A percentile compares a stretch with the other conserved stretches of the same genome.
Conservation (phyloP, 2,888 invertebrate genomes). For the Sarcophaga rosellei region DNA sequence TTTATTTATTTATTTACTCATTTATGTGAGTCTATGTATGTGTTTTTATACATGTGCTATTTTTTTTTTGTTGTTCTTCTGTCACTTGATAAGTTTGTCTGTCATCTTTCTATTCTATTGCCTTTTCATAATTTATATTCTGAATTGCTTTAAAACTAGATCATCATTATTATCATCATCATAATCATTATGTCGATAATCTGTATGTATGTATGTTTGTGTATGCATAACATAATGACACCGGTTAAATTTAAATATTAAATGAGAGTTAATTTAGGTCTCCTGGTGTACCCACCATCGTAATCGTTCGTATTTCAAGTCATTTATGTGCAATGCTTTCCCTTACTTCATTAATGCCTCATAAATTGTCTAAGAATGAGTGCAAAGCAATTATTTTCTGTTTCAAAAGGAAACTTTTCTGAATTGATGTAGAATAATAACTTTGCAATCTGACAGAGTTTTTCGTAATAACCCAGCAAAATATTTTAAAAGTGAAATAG, state of each 20-base stretch:
- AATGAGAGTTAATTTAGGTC: slow-evolving; percentile 46
- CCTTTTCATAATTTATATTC: neutral
- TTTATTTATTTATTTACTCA: slow-evolving; percentile 13
- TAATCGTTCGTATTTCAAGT: slow-evolving; percentile 26
- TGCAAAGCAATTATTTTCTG: slow-evolving; percentile 20
- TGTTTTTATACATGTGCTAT: neutral
- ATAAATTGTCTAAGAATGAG: slow-evolving; percentile 12
- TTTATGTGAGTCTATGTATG: slow-evolving; percentile 1
- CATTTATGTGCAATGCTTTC: neutral
- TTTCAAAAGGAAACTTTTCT: neutral
- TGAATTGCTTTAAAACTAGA: slow-evolving; percentile 39
- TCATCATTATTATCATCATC: slow-evolving; percentile 23
- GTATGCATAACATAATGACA: slow-evolving; percentile 36
- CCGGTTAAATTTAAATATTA: slow-evolving; percentile 28
- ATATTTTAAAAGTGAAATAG: no score
- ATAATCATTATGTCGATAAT: neutral
- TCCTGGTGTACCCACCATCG: neutral
- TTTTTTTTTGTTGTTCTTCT: neutral
- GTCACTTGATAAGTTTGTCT: neutral
- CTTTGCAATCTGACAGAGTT: neutral
- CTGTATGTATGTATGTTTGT: neutral
- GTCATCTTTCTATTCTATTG: slow-evolving; percentile 11
- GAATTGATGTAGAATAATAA: slow-evolving; percentile 46
- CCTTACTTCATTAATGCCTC: slow-evolving; percentile 7
- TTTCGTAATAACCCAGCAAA: neutral